Conservation (phyloP, 2,797 vertebrate species). For the Onychomys arenicola region DNA sequence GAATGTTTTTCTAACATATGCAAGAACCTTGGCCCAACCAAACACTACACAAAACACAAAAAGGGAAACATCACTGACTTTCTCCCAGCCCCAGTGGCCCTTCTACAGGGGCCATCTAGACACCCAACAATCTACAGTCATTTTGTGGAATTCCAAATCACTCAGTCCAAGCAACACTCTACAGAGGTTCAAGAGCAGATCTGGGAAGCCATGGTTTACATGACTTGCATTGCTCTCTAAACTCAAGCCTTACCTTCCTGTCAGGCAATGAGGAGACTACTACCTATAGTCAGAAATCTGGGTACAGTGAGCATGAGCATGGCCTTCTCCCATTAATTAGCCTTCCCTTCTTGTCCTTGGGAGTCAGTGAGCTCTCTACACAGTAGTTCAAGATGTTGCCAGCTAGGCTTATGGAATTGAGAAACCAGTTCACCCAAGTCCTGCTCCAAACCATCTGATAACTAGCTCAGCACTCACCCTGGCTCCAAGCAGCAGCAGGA, state of each 20-base stretch:
- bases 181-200: not conserved
- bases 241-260: not conserved
- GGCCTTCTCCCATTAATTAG: not conserved
- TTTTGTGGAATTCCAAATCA: not conserved
- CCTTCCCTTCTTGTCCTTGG: not conserved
- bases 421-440: constrained; percentile 16
- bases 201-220: not conserved
- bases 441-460: not conserved
- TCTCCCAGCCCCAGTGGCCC: no score
- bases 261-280: not conserved
- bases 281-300: not conserved
- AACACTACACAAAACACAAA: not conserved
- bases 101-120: not conserved
- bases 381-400: not conserved
- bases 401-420: constrained; percentile 15
- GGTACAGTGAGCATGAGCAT: not conserved
- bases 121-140: no score
- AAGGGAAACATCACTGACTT: not conserved
- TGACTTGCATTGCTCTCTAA: not conserved
- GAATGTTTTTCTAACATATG: not conserved
- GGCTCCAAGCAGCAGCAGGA: not conserved
- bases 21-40: not conserved
- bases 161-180: not conserved
- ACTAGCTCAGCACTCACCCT: not conserved
- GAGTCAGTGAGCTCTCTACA: not conserved